Evolutionary conservation across 2,888 invertebrate genomes (phyloP), one percentile per base, ranked within the genome.

Genomic region (Macaria notata): DNA sequence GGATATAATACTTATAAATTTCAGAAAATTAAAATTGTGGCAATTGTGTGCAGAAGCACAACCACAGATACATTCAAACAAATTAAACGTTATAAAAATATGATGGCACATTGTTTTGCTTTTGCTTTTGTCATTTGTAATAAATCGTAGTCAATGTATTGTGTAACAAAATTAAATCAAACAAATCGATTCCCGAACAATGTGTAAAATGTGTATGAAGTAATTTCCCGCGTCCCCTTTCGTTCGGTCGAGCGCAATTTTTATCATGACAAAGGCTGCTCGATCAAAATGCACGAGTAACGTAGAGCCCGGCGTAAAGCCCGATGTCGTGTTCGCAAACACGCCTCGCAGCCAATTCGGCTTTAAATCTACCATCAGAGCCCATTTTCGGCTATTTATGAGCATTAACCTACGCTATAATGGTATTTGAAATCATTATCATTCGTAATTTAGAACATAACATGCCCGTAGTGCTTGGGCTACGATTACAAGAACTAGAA

Each of bases 231-330:
- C 71, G 69, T 53, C 64, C 70, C 73, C 78, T 75, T 75, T 74
- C 76, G 77, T 71, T 75, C 74, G 76, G 76, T 68, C 74, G 78
- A 75, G 67, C 75, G 72, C 77, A 73, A 72, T 81, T 81, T 85
- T 86, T 86, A 75, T 84, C 81, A 80, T 81, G 78, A 83, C 84
- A 84, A 85, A 84, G 81, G 81, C 79, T 75, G 79, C 79, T 72
- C 78, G 81, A 86, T 86, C 83, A 85, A 83, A 84, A 84, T 86
- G 79, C 84, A 83, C 79, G 79, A 80, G 79, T 81, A 19, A 79
- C 77, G 75, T 72, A 65, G 70, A 70, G 67, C 72, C 71, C 70
- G 76, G 76, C 80, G 75, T 75, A 45, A 70, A 76, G 73, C 70
- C 72, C 33, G 8, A 45, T 41, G 39, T 31, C 38, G 39, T 50